phyloP scores from a whole-genome alignment of 2,797 vertebrate genomes.

The Clarias laeviceps region DNA sequence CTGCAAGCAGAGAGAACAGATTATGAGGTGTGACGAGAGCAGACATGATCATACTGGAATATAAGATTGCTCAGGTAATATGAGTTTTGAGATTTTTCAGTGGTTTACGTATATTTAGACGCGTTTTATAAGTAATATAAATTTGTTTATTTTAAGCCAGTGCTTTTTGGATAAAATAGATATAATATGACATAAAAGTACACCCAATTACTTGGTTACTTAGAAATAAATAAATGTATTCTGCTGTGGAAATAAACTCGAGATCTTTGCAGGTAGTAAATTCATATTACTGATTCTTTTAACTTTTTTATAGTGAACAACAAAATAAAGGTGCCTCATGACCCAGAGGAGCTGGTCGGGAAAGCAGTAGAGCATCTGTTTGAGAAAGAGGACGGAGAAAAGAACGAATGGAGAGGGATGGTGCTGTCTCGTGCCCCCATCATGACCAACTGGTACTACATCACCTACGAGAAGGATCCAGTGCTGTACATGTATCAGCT shows the following conservation, averaged over 20 bases:
- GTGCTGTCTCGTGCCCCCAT: constrained; percentile 83
- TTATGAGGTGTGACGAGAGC: not conserved
- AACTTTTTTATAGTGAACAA: constrained; percentile 74
- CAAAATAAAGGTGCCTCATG: constrained; percentile 80
- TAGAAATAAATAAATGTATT: not conserved
- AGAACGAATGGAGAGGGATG: constrained; percentile 85
- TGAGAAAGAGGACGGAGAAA: constrained; percentile 82
- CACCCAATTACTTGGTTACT: not conserved
- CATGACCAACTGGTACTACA: constrained; percentile 87
- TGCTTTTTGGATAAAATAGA: too few relatives aligned
- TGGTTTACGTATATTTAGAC: not conserved
- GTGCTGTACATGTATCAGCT: constrained; percentile 86
- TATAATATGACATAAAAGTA: not conserved
- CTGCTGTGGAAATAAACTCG: not conserved
- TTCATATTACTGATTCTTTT: not conserved
- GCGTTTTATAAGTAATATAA: not conserved
- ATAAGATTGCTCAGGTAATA: not conserved
- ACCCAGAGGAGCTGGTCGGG: constrained; percentile 81
- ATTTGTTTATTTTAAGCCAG: not conserved
- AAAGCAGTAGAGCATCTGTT: constrained; percentile 83
- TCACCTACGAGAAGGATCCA: constrained; percentile 85
- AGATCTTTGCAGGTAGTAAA: not conserved
- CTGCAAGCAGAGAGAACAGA: not conserved
- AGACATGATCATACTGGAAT: not conserved
- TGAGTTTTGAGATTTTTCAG: not conserved